phyloP scores from a whole-genome alignment of 2,113 vertebrate species.

The Syngnathoides biaculeatus region DNA sequence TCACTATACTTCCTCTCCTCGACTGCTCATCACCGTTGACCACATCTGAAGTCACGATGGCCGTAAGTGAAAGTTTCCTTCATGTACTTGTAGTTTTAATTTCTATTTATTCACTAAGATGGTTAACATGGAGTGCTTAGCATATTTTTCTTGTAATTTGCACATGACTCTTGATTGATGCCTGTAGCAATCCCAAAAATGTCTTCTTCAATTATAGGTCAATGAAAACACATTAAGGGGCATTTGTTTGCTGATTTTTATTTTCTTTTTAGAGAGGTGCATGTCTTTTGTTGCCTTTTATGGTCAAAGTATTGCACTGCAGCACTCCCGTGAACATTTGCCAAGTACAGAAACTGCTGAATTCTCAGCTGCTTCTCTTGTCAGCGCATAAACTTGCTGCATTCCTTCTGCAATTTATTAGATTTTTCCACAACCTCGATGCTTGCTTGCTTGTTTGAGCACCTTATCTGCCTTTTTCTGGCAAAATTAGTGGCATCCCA shows the following conservation, averaged over 20 bases:
- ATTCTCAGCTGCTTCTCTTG: slow-evolving; percentile 2
- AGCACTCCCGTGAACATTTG: neutral
- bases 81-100: neutral
- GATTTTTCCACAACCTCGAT: neutral
- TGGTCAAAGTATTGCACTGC: slow-evolving; percentile 50
- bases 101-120: neutral
- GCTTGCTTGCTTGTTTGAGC: slow-evolving; percentile 13
- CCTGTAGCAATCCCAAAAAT: neutral
- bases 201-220: neutral
- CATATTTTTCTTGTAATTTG: neutral
- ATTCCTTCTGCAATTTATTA: neutral
- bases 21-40: neutral
- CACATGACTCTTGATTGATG: slow-evolving; percentile 6
- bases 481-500: neutral
- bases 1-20: slow-evolving; percentile 17
- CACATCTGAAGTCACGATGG: slow-evolving; percentile 43
- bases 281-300: slow-evolving; percentile 49
- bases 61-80: slow-evolving; percentile 46
- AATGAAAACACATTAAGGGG: neutral
- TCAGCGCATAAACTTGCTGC: neutral
- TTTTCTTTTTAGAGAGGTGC: neutral
- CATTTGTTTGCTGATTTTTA: neutral
- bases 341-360: neutral
- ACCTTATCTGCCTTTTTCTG: neutral
- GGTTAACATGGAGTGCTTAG: neutral